Evolutionary conservation across 2,888 invertebrate genomes (phyloP), one percentile per base, ranked within the genome.

Genomic region (Phanerotoma sp.): DNA sequence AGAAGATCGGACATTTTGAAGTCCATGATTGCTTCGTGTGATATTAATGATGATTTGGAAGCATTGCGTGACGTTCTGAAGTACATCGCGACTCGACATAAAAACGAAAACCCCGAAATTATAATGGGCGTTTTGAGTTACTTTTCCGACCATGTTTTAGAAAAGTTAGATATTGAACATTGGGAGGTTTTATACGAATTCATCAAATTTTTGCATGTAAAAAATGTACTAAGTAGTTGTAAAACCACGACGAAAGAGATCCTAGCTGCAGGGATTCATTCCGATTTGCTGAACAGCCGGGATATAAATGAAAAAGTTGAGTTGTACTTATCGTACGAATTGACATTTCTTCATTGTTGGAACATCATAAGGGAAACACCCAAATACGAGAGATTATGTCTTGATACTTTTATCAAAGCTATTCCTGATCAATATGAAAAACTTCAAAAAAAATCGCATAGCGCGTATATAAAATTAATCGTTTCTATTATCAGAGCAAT

Each of bases 171-270:
- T n/a, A 35, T 62, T 1, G 58, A 65, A 1, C 68, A 67, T 21
- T 75, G 75, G 74, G 33, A 51, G 0, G n/a, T 71, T 1, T 25
- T 77, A 5, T 54, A 69, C 3, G 67, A 72, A 4, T 66, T 77
- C 2, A 46, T 70, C 0, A 35, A 57, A 11, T 42, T 61, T 5
- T 46, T 58, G 0, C 28, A 63, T 28, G 40, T 68, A 1, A 68
- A 62, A 38, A 40, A 58, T 9, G 37, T 54, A 18, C 6, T 38
- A 16, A 11, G 10, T 7, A 18, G 2, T 5, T 6, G 11, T 6
- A 18, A 3, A 18, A 1, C 4, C 13, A 15, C 5, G 10, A n/a
- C 53, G 11, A 13, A 15, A 0, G 16, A 10, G 0, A 48, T 71
- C 2, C 15, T 70, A 2, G 55, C 57, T 4, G 56, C 51, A 0